Evolutionary conservation across 2,888 invertebrate species (phyloP).

Genomic region (Ommatoiulus sabulosus): DNA sequence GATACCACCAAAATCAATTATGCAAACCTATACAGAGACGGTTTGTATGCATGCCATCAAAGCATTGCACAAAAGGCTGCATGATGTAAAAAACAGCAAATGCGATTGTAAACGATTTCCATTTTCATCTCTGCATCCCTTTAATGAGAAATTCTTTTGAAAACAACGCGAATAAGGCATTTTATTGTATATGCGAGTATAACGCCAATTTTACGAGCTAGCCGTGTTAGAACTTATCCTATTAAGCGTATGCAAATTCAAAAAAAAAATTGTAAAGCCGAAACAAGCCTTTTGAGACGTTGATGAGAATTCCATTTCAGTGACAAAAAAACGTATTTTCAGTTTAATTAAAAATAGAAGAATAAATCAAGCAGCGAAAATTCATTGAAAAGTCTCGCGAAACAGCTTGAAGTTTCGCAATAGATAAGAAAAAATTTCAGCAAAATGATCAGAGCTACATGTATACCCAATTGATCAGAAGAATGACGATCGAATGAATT

Average conservation of each 20-base stretch:
- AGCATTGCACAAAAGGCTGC: not conserved
- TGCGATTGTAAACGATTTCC: constrained; percentile 36
- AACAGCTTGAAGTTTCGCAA: not conserved
- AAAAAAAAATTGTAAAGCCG: not conserved
- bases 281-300: not conserved
- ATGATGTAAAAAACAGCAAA: not conserved
- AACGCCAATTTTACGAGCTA: not conserved
- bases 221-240: not conserved
- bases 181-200: constrained; percentile 10
- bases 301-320: not conserved
- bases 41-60: not conserved
- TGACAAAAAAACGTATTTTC: not conserved
- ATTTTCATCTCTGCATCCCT: constrained; percentile 17
- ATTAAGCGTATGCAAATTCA: not conserved
- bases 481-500: no score
- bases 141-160: constrained; percentile 36
- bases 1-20: constrained; percentile 5
- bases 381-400: not conserved
- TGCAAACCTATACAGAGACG: not conserved
- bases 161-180: not conserved
- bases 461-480: no score
- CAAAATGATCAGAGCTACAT: no score
- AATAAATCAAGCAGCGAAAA: not conserved
- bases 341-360: constrained; percentile 1
- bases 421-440: not conserved